phyloP scores from a whole-genome alignment of 2,888 invertebrate species.

The Chironomus riparius region DNA sequence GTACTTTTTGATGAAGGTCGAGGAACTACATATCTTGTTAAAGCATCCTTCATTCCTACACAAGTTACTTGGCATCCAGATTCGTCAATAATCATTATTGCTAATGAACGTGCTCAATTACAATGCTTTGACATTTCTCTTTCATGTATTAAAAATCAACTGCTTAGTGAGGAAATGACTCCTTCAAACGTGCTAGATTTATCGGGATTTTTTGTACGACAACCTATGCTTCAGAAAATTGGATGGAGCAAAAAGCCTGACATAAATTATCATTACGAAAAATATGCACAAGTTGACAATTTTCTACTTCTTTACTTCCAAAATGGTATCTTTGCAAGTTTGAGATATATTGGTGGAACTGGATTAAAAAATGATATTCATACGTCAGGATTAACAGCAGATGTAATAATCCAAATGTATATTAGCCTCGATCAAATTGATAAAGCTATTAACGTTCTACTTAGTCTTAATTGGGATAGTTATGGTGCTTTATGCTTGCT shows the following conservation, averaged over 20 bases:
- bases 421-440: conserved; percentile 54
- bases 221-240: conserved; percentile 48
- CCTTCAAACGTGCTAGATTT: conserved; percentile 56
- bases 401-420: conserved; percentile 55
- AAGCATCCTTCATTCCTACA: conserved; percentile 66
- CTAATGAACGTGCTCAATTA: conserved; percentile 62
- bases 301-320: conserved; percentile 51
- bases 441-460: conserved; percentile 56
- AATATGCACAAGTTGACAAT: conserved; percentile 45
- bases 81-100: conserved; percentile 57
- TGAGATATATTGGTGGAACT: conserved; percentile 47
- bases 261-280: conserved; percentile 35
- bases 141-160: conserved; percentile 55
- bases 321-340: conserved; percentile 51
- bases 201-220: conserved; percentile 44
- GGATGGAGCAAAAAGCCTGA: conserved; percentile 52
- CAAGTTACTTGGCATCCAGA: conserved; percentile 63
- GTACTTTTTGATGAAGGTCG: conserved; percentile 67
- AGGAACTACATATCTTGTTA: conserved; percentile 64
- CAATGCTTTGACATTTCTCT: conserved; percentile 68
- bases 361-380: conserved; percentile 42
- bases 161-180: conserved; percentile 55
- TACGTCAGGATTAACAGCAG: conserved; percentile 47
- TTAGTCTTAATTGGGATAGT: conserved; percentile 66
- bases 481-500: conserved; percentile 67